phyloP scores from a whole-genome alignment of 2,797 vertebrate genomes.

The Scolopax rusticola region DNA sequence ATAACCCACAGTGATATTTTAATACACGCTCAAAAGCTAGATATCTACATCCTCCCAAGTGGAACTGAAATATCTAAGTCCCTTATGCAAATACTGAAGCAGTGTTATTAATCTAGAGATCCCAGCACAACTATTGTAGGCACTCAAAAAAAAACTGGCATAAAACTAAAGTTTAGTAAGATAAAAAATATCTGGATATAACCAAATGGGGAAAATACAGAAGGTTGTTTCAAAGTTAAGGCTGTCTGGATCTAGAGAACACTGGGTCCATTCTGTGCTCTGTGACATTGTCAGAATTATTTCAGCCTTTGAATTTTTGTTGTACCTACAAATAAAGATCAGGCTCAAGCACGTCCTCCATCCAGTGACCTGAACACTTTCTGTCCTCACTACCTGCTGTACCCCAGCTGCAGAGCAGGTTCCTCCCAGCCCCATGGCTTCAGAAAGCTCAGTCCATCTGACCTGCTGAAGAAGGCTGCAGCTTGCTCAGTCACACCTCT shows the following conservation, averaged over 20 bases:
- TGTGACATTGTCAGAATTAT: not conserved
- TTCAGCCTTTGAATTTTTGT: not conserved
- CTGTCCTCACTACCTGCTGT: not conserved
- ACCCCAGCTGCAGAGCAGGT: not conserved
- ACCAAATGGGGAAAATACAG: not conserved
- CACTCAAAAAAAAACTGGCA: not conserved
- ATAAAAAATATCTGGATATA: not conserved
- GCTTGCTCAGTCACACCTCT: not conserved
- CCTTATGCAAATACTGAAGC: not conserved
- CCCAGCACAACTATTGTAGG: not conserved
- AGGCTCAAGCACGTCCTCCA: not conserved
- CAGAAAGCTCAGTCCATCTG: not conserved
- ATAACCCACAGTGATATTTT: conserved; percentile 1
- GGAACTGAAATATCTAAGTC: conserved; percentile 1
- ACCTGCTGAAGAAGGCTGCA: not conserved
- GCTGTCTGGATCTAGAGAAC: not conserved
- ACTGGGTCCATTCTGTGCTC: not conserved
- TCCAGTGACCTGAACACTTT: not conserved
- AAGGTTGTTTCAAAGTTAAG: not conserved
- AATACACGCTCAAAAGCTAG: not conserved
- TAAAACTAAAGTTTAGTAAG: not conserved
- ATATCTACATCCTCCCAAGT: not conserved
- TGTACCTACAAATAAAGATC: not conserved
- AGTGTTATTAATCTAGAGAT: not conserved
- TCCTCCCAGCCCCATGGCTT: not conserved